A percentile compares a stretch with the other conserved stretches of the same genome.
phyloP scores from a whole-genome alignment of 2,113 vertebrate genomes.

The Verasper variegatus region DNA sequence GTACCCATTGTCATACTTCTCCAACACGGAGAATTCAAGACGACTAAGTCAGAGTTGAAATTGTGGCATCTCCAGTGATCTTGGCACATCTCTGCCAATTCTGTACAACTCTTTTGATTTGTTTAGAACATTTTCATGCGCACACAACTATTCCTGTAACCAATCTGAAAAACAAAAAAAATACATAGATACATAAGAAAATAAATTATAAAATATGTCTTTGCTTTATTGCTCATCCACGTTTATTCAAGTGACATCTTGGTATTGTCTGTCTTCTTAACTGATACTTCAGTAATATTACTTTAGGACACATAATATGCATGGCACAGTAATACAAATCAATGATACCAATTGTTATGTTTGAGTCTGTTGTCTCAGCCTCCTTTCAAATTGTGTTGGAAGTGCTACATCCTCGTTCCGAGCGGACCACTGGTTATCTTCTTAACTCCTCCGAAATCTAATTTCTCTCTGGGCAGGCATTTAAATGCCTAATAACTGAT shows the following conservation, averaged over 20 bases:
- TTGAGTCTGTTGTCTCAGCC: slow-evolving; percentile 29
- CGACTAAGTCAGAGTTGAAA: background rate
- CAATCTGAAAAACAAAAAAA: no score
- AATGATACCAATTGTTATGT: background rate
- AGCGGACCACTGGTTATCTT: slow-evolving; percentile 62
- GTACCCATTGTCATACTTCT: background rate
- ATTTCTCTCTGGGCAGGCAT: slow-evolving; percentile 76
- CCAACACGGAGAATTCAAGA: background rate
- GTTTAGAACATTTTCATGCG: background rate
- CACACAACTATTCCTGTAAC: background rate
- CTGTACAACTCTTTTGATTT: background rate
- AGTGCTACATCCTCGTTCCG: slow-evolving; percentile 41
- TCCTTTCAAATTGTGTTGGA: slow-evolving; percentile 42
- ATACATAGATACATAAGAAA: no score
- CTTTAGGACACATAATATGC: no score
- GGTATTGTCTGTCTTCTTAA: no score
- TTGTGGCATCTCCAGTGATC: background rate
- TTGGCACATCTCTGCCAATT: background rate
- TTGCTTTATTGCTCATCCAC: no score
- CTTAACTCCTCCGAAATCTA: slow-evolving; percentile 74
- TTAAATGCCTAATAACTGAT: slow-evolving; percentile 80
- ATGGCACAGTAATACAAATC: no score
- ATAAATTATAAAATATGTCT: no score
- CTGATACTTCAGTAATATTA: no score
- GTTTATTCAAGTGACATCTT: no score